A percentile compares a stretch with the other conserved stretches of the same genome.
Evolutionary conservation across 1,140 invertebrate genomes (phyloP).

Genomic region (Anastrepha ludens): DNA sequence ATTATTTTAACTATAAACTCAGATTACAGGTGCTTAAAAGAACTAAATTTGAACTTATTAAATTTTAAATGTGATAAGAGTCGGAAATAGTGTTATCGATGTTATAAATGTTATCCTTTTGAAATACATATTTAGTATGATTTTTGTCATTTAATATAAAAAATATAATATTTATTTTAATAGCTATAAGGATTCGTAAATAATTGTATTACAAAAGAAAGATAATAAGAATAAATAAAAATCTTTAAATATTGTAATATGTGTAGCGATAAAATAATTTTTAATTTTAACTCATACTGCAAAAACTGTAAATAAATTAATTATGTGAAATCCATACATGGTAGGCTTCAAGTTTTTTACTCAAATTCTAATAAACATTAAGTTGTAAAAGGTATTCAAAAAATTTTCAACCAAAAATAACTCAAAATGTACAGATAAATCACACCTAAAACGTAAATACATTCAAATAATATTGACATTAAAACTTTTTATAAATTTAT

Average conservation of each 20-base stretch:
- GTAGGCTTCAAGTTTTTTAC: background rate
- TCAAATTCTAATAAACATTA: background rate
- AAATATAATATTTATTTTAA: background rate
- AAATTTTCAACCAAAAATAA: too few relatives aligned
- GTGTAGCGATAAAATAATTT: background rate
- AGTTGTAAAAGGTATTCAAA: too few relatives aligned
- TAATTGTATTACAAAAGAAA: background rate
- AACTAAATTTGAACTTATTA: conserved; percentile 42
- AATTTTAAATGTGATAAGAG: conserved; percentile 50
- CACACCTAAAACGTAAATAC: too few relatives aligned
- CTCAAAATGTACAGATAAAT: too few relatives aligned
- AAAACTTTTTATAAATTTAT: too few relatives aligned
- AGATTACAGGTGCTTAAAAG: background rate
- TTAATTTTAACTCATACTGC: background rate
- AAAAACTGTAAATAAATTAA: background rate
- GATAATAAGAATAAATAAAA: background rate
- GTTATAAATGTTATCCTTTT: conserved; percentile 42
- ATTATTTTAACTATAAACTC: background rate
- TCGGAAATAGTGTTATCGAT: conserved; percentile 41
- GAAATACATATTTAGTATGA: background rate
- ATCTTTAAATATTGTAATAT: background rate
- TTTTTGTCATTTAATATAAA: background rate
- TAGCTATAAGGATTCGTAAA: background rate
- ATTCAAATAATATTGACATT: too few relatives aligned
- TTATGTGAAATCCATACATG: background rate